phyloP scores from a whole-genome alignment of 92 coral and sea anemone species.

The Pocillopora grandis region DNA sequence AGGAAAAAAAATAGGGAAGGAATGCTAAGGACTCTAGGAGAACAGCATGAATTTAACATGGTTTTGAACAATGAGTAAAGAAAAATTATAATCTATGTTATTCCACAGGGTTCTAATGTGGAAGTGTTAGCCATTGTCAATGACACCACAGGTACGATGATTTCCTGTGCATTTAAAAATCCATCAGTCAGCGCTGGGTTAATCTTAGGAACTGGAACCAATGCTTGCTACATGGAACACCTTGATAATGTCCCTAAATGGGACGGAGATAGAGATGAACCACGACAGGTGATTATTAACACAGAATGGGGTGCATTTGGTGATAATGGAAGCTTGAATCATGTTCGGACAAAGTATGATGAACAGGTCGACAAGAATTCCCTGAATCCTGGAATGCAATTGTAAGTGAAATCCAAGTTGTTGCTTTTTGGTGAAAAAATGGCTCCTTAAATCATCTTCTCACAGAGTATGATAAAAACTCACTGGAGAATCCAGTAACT shows the following conservation, averaged over 20 bases:
- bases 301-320: conserved; percentile 99
- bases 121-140: conserved; percentile 87
- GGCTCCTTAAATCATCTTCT: no score
- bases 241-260: conserved; percentile 82
- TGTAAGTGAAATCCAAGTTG: conserved; percentile 58
- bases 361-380: conserved; percentile 80
- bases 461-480: no score
- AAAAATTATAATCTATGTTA: no score
- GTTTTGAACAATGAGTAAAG: neutral
- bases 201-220: conserved; percentile 96
- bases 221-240: conserved; percentile 94
- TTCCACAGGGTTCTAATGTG: conserved; percentile 52
- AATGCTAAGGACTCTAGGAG: no score
- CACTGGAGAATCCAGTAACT: no score
- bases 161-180: conserved; percentile 90
- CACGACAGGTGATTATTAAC: conserved; percentile 83
- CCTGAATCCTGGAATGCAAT: conserved; percentile 88
- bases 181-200: conserved; percentile 83
- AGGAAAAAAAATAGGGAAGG: no score
- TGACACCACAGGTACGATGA: conserved; percentile 98
- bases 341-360: conserved; percentile 82
- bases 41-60: neutral
- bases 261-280: conserved; percentile 73
- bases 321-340: conserved; percentile 79
- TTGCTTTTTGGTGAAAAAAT: no score